phyloP scores from a whole-genome alignment of 2,797 vertebrate species.

The Chloroceryle amazona region DNA sequence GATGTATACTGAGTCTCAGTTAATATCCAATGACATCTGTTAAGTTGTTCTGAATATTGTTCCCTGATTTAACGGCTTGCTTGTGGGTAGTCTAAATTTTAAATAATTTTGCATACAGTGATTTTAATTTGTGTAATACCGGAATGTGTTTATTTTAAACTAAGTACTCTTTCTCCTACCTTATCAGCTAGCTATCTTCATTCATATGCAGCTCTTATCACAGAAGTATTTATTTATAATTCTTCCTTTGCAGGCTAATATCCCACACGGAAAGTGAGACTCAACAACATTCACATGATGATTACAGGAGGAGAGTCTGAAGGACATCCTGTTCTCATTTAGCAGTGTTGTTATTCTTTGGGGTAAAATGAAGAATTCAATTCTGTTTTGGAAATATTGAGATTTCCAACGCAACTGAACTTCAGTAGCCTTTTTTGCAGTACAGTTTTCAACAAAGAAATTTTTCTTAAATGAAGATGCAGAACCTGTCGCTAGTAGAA shows the following conservation, averaged over 20 bases:
- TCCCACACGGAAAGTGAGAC: not conserved
- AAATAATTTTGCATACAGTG: not conserved
- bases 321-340: conserved; percentile 45
- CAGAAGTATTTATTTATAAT: conserved; percentile 54
- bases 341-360: not conserved
- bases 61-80: not conserved
- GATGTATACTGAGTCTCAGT: not conserved
- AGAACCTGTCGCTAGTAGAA: conserved; percentile 3
- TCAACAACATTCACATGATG: not conserved
- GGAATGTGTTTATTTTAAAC: conserved; percentile 38
- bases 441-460: not conserved
- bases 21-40: not conserved
- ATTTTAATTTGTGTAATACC: not conserved
- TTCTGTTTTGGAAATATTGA: conserved; percentile 23
- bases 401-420: conserved; percentile 2
- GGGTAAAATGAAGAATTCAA: not conserved
- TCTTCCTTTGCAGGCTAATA: conserved; percentile 57
- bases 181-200: conserved; percentile 17
- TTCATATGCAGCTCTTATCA: conserved; percentile 20
- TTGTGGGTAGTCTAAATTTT: not conserved
- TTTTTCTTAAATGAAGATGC: conserved; percentile 3
- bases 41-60: not conserved
- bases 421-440: not conserved
- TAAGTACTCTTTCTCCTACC: conserved; percentile 14
- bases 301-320: conserved; percentile 23